Percentiles rank a stretch among this genome's conserved stretches.
phyloP scores from a whole-genome alignment of 2,113 vertebrate species.

The Laticauda laticaudata region DNA sequence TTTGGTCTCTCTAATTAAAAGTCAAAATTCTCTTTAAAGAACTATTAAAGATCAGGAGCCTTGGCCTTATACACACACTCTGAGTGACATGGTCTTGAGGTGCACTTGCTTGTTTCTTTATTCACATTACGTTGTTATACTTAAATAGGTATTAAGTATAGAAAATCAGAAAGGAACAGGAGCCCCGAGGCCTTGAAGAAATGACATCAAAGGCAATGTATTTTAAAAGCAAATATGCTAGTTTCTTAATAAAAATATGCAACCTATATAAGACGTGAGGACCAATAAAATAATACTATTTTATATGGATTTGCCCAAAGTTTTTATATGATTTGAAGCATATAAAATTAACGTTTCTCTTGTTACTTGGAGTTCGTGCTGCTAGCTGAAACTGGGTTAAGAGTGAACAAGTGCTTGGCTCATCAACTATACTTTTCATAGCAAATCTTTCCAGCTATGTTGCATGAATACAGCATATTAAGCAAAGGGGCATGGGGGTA shows the following conservation, averaged over 20 bases:
- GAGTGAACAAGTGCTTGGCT: neutral
- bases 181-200: conserved; percentile 24
- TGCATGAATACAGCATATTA: neutral
- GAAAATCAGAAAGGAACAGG: conserved; percentile 32
- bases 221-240: conserved; percentile 41
- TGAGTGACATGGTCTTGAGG: accelerated
- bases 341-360: neutral
- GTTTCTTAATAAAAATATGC: conserved; percentile 44
- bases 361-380: neutral
- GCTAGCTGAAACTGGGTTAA: neutral
- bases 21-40: neutral
- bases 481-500: neutral
- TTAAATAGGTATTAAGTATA: neutral
- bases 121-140: conserved; percentile 1
- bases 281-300: conserved; percentile 30
- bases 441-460: neutral
- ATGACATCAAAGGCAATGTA: conserved; percentile 38
- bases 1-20: conserved; percentile 18
- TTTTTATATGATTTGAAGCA: conserved; percentile 12
- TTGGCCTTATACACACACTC: neutral
- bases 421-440: neutral
- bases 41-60: neutral
- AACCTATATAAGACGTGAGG: conserved; percentile 26
- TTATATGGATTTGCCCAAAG: neutral
- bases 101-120: neutral